Evolutionary conservation across 2,888 invertebrate genomes (phyloP), one percentile per base, ranked within the genome.

Genomic region (Scaeva pyrastri): DNA sequence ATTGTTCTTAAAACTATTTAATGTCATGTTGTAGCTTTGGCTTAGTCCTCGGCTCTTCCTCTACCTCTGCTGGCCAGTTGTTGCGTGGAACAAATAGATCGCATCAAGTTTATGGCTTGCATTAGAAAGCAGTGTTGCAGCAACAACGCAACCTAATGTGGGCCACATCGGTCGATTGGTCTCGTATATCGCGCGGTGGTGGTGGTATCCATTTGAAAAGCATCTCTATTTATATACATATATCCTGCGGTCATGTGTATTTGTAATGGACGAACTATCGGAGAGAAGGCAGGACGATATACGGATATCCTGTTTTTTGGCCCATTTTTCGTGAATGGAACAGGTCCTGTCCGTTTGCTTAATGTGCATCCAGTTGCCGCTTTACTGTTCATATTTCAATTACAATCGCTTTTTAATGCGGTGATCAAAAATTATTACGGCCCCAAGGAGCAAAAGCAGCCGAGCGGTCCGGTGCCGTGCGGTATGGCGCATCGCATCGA

Each of bases 391-490:
- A 81, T 86, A 86, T 81, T 86, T 86, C 85, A 81, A 86, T 86
- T 86, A 81, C 80, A 86, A 86, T 86, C 85, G 77, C 73, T 85
- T 86, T 81, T 86, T 86, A 86, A 86, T 81, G 85, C 80, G 81
- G 81, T 86, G 68, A 86, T 86, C 85, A 86, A 86, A 86, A 86
- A 86, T 86, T 81, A 77, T 86, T 81, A 81, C 73, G 64, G 58
- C 50, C 71, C 70, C 55, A 64, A 43, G 71, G 71, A 56, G 43
- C 23, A 12, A n/a, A n/a, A 11, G 23, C 43, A 23, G 16, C 5
- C 5, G 16, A 45, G 48, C 2, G 70, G 70, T 48, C 31, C 31
- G 31, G 66, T n/a, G 68, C 50, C 10, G 45, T 12, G 39, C 21
- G 31, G 36, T 23, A 50, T 50, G 12, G 21, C 52, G 39, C 14